These are phyloP conservation scores for Hepsetus odoe DNA, from an alignment of 2,113 vertebrate genomes.

Conservation along the genomic window DNA sequence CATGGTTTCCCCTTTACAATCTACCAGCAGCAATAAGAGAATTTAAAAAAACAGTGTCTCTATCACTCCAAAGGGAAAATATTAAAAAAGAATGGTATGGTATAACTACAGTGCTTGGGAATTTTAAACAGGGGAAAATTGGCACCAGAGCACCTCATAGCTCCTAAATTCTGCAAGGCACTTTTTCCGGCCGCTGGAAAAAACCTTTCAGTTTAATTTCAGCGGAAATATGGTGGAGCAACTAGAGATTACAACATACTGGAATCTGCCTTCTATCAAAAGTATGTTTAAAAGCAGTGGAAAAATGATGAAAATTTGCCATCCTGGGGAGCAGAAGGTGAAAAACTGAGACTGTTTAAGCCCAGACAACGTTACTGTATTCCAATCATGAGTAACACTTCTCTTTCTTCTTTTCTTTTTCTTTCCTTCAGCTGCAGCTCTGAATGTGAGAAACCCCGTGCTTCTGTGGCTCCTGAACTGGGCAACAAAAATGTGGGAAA, in stretches of 20 bases:
- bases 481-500: conserved; percentile 58
- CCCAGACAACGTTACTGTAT: not conserved
- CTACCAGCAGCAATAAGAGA: not conserved
- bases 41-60: not conserved
- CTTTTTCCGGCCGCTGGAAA: conserved; percentile 74
- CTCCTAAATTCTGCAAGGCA: conserved; percentile 70
- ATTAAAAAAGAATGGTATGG: conserved; percentile 71
- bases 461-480: conserved; percentile 66
- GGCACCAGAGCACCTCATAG: conserved; percentile 66
- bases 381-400: not conserved
- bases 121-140: conserved; percentile 81
- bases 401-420: not conserved
- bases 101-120: conserved; percentile 75
- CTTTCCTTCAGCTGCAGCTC: not conserved
- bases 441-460: conserved; percentile 54
- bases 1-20: conserved; percentile 17
- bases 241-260: conserved; percentile 36
- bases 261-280: conserved; percentile 10
- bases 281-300: conserved; percentile 14
- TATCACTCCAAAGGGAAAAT: conserved; percentile 63
- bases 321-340: conserved; percentile 12
- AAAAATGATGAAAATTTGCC: conserved; percentile 28
- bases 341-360: not conserved
- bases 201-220: conserved; percentile 50
- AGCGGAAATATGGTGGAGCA: conserved; percentile 55